A percentile compares a stretch with the other conserved stretches of the same genome.
These are phyloP conservation scores for Cichladusa arquata DNA, from an alignment of 2,113 vertebrate species.

Conservation along the genomic window DNA sequence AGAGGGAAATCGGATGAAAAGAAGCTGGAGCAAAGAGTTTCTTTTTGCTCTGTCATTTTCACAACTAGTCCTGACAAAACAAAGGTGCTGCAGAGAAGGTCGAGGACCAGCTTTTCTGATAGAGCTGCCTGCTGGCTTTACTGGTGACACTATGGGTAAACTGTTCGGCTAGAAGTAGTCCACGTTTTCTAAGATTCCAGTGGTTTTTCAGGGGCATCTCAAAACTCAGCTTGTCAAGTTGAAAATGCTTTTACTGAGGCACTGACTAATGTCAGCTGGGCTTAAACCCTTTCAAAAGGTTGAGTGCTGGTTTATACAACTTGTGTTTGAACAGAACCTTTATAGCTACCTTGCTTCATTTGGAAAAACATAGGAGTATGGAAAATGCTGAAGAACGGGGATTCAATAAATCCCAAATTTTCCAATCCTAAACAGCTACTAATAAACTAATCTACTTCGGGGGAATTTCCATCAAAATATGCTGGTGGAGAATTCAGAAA, in stretches of 20 bases:
- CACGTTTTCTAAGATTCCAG: background rate
- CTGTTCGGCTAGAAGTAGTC: background rate
- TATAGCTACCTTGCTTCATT: background rate
- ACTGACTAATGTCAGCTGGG: rapidly evolving
- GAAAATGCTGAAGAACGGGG: background rate
- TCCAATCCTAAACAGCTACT: background rate
- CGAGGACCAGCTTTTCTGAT: background rate
- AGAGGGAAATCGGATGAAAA: background rate
- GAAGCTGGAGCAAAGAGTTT: rapidly evolving
- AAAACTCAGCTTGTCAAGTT: background rate
- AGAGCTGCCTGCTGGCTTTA: background rate
- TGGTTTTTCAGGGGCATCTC: background rate
- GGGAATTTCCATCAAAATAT: background rate
- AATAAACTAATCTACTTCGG: background rate
- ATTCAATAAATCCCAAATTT: background rate
- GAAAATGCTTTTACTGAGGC: background rate
- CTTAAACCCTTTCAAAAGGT: background rate
- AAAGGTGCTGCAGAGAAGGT: background rate
- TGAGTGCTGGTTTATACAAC: background rate
- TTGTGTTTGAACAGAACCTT: rapidly evolving
- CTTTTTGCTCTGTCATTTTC: background rate
- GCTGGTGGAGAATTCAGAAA: background rate
- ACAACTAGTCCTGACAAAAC: background rate
- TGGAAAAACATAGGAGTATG: background rate
- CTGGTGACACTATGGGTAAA: background rate